Evolutionary conservation across 92 coral and sea anemone genomes (phyloP).

Genomic region (Zoanthus solanderi): DNA sequence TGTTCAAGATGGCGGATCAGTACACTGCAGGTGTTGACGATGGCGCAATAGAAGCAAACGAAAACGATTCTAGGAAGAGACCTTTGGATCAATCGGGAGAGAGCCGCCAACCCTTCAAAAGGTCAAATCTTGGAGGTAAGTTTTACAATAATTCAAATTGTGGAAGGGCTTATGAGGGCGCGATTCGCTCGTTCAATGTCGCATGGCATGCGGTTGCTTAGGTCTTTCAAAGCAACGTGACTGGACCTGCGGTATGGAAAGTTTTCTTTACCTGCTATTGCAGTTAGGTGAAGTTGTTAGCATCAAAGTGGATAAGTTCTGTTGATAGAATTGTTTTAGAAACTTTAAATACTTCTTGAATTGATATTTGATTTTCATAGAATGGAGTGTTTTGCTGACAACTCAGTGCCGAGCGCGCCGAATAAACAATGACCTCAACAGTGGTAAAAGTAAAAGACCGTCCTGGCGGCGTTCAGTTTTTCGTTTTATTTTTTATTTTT

Average conservation of each 20-base stretch:
- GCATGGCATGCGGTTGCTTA: conserved; percentile 50
- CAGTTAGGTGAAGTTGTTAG: not conserved
- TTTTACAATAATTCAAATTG: not conserved
- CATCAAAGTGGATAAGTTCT: not conserved
- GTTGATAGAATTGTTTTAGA: conserved; percentile 22
- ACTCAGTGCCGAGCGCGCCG: conserved; percentile 60
- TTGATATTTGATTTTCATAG: conserved; percentile 62
- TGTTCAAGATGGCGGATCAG: conserved; percentile 94
- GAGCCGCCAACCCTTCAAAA: conserved; percentile 84
- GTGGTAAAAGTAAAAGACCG: conserved; percentile 47
- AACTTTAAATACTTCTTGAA: conserved; percentile 29
- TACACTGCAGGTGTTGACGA: conserved; percentile 78
- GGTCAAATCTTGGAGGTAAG: conserved; percentile 97
- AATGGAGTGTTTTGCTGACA: conserved; percentile 76
- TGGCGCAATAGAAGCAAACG: conserved; percentile 75
- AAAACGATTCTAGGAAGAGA: conserved; percentile 93
- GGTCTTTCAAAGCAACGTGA: conserved; percentile 46
- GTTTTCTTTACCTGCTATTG: conserved; percentile 29
- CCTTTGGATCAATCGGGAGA: conserved; percentile 90
- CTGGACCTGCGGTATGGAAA: conserved; percentile 8
- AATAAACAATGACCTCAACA: conserved; percentile 70
- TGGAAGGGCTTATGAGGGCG: not conserved
- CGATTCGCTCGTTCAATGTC: conserved; percentile 4
- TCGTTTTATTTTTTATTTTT: not conserved
- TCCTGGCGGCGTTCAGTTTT: not conserved